phyloP scores from a whole-genome alignment of 2,797 vertebrate species.

The Carcharodon carcharias region DNA sequence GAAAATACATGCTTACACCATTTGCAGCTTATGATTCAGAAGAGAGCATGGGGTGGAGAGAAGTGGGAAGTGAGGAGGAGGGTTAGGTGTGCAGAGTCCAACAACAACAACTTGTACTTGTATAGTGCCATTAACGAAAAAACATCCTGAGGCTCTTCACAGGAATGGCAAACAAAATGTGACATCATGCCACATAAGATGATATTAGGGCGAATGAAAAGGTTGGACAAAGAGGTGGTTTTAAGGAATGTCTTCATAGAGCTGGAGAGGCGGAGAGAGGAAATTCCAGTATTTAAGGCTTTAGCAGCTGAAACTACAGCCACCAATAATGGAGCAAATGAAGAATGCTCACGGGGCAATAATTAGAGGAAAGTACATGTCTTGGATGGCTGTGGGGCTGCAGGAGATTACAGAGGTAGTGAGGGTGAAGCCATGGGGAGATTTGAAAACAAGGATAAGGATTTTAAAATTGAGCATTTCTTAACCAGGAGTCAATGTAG shows the following conservation, averaged over 20 bases:
- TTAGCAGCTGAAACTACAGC: no score
- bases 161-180: background rate
- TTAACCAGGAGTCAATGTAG: no score
- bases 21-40: background rate
- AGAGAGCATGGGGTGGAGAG: background rate
- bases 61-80: background rate
- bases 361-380: background rate
- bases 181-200: background rate
- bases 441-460: background rate
- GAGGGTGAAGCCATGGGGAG: background rate
- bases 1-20: background rate
- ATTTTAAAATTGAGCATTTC: background rate
- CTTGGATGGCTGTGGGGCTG: background rate
- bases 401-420: background rate
- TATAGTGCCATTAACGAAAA: background rate
- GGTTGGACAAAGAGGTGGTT: background rate
- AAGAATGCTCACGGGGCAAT: background rate
- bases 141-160: background rate
- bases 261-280: background rate
- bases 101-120: background rate
- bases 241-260: background rate
- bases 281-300: background rate
- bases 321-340: background rate
- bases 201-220: background rate
- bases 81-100: background rate